Evolutionary conservation across 1,140 invertebrate genomes (phyloP), one percentile per base, ranked within the genome.

Genomic region (Euura saliciscinereae): DNA sequence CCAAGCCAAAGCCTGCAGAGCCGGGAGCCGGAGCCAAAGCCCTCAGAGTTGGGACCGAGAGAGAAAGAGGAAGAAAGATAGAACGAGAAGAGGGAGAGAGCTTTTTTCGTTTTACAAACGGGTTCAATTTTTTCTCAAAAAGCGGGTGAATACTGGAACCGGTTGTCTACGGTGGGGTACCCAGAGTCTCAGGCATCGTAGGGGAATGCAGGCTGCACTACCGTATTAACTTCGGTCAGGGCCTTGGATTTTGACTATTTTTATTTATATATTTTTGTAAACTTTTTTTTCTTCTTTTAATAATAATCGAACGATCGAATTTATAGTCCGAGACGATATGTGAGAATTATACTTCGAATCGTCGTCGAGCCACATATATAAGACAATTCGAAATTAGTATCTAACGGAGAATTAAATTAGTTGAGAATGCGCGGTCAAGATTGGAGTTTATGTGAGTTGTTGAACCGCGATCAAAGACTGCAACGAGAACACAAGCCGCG

Each of bases 61-160:
- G 42, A 10, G 46, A 72, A 71, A 73, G 71, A 69, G 65, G 71
- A 68, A 76, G 65, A 70, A 72, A 76, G 70, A 76, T 73, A 68
- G 73, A 72, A 46, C 28, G 69, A 66, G 44, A 64, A 46, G 43
- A 74, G 75, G 80, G 73, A 77, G 78, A 83, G 80, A 80, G 81
- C 80, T 86, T 87, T 87, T 86, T 87, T 86, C 82, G 82, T 86
- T 86, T 84, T 85, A 85, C 82, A 87, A 87, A 87, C 86, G 86
- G 86, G 86, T 87, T 87, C 85, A 86, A 86, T 86, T 87, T 87
- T 87, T 86, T 87, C 82, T 84, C 79, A 82, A 86, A 87, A 86
- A 86, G 84, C 85, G 85, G 82, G 83, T 84, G 83, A 86, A 85
- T 81, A 83, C 78, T 79, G 82, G 82, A 85, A 86, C 86, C 86